Evolutionary conservation across 2,797 vertebrate genomes (phyloP), one percentile per base, ranked within the genome.

Genomic region (Catamblyrhynchus diadema): DNA sequence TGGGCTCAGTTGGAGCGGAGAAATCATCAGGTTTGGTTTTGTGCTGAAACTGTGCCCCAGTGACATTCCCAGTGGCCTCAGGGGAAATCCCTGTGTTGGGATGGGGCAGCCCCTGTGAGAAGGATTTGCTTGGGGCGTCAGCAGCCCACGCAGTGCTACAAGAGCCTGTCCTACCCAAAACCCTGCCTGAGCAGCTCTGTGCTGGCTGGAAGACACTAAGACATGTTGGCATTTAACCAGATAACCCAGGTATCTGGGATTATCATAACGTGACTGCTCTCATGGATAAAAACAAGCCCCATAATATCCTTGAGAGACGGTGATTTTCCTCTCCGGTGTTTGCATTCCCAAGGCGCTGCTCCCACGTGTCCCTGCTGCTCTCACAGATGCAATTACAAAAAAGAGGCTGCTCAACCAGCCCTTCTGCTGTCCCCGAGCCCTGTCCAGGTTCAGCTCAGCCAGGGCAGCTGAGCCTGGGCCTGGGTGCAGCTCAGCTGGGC

Each of bases 91-190:
- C n/a, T 10, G 3, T 2, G 1, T 15, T 0, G 0, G 57, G 53
- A 30, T n/a, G 61, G 62, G 32, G 21, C 45, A 81, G 80, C 25
- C n/a, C 67, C 48, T 48, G 15, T 2, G 9, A 47, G 32, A 60
- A 73, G 59, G 61, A 65, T 74, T 67, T 81, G 19, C 51, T 16
- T 1, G 7, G 54, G 48, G 45, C 45, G 23, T 10, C 69, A 18
- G 6, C 1, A 12, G 10, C 51, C 42, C 1, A 8, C 0, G 0
- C 57, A 70, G n/a, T 4, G 44, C 70, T 50, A 10, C 25, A 17
- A 9, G 0, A 24, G 56, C 75, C 42, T 65, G 28, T 20, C 62
- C 45, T 12, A 65, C 23, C 18, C 70, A 12, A 75, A 91, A 33
- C 13, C 37, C 17, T 3, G 1, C 53, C 0, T 0, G 12, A 3